Conservation (phyloP, 1,140 invertebrate genomes). For the Olivierus martensii region DNA sequence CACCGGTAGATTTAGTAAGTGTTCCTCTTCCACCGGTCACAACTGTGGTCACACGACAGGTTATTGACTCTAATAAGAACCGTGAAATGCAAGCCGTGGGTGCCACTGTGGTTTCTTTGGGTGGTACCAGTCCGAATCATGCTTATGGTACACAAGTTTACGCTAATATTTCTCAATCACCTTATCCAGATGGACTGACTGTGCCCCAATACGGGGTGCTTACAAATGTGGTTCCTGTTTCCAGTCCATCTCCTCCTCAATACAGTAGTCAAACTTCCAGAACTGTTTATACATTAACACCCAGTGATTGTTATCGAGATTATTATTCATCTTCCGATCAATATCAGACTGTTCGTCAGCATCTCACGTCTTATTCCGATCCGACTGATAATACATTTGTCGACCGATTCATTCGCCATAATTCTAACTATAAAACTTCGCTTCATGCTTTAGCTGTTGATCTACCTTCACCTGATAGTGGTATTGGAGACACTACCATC, state of each 20-base stretch:
- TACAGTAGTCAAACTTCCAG: constrained; percentile 3
- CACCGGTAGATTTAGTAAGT: too few relatives aligned
- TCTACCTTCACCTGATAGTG: constrained; percentile 78
- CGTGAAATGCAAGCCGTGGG: too few relatives aligned
- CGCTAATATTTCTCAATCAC: too few relatives aligned
- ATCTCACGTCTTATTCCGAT: constrained; percentile 19
- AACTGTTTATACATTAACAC: constrained; percentile 3
- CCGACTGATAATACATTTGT: constrained; percentile 34
- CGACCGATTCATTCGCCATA: constrained; percentile 39
- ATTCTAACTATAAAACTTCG: constrained; percentile 11
- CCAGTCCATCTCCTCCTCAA: constrained; percentile 4
- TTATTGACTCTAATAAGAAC: too few relatives aligned
- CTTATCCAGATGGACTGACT: too few relatives aligned
- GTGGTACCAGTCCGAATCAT: too few relatives aligned
- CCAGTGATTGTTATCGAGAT: constrained; percentile 12
- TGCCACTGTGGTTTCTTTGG: too few relatives aligned
- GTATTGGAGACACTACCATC: constrained; percentile 77
- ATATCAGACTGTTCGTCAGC: constrained; percentile 18
- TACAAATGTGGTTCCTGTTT: constrained; percentile 9
- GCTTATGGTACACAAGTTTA: too few relatives aligned
- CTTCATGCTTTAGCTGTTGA: constrained; percentile 55
- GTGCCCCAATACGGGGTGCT: constrained; percentile 11
- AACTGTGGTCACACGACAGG: too few relatives aligned
- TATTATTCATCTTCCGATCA: constrained; percentile 7
- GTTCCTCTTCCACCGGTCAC: too few relatives aligned